phyloP scores from a whole-genome alignment of 2,888 invertebrate species.

The Nemurella pictetii region DNA sequence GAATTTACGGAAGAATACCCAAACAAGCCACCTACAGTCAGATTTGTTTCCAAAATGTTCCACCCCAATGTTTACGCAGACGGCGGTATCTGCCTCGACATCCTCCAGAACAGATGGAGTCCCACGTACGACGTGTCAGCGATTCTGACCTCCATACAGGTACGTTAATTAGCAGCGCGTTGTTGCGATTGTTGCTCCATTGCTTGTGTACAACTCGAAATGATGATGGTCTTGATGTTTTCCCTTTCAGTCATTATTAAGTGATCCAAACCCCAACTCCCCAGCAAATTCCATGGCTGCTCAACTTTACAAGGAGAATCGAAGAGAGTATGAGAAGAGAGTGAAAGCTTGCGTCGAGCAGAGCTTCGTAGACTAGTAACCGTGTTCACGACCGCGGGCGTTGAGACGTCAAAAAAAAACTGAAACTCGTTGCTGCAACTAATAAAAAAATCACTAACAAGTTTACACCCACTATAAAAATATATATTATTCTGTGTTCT shows the following conservation, averaged over 20 bases:
- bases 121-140: constrained; percentile 99
- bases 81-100: constrained; percentile 98
- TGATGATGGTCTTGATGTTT: constrained; percentile 31
- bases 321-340: constrained; percentile 98
- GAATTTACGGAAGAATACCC: constrained; percentile 99
- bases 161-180: constrained; percentile 53
- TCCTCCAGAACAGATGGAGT: constrained; percentile 99
- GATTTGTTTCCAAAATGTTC: constrained; percentile 99
- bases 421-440: constrained; percentile 22
- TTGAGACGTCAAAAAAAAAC: neutral
- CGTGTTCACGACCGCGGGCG: constrained; percentile 12
- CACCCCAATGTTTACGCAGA: constrained; percentile 99
- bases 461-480: constrained; percentile 12
- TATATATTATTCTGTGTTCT: constrained; percentile 12
- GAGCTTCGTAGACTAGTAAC: constrained; percentile 90
- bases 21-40: constrained; percentile 98
- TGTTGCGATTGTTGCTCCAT: constrained; percentile 22
- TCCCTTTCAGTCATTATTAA: constrained; percentile 84
- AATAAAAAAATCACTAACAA: constrained; percentile 27
- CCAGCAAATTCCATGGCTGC: constrained; percentile 99
- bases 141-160: constrained; percentile 99
- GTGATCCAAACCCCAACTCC: constrained; percentile 99
- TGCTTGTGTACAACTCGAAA: constrained; percentile 26
- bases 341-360: constrained; percentile 99
- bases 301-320: constrained; percentile 98